Evolutionary conservation across 2,888 invertebrate species (phyloP), one percentile per base, ranked within the genome.

Genomic region (Cryptus armator): DNA sequence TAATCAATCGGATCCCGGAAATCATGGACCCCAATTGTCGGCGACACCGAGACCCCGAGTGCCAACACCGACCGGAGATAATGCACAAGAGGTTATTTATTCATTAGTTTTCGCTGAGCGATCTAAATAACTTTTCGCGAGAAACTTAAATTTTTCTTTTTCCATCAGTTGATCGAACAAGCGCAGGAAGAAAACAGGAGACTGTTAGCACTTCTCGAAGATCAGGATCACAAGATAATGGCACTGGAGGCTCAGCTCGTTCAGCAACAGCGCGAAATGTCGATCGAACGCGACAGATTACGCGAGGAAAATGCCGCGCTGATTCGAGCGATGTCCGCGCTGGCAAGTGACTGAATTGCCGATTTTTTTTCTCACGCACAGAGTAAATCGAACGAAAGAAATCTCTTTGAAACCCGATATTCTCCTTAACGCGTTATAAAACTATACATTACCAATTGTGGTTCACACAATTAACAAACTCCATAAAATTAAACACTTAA

Each of bases 101-200:
- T 5, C 2, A 3, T 1, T 6, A 43, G 37, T 24, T 24, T 53
- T 53, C 0, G 37, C 37, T 1, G 37, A 37, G 37, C 37, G 37
- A 24, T 29, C 5, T 53, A 24, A 81, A 43, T 19, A n/a, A 9
- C 16, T 53, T 16, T 19, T 10, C 19, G 10, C n/a, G 4, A 3
- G 59, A 37, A 72, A 51, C 71, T 67, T 3, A 4, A 53, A 10
- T 53, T 3, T 77, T 53, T 59, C 37, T 43, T 4, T 74, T 53
- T 56, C 3, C 19, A 16, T 62, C 5, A 94, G 94, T 68, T 94
- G 62, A 90, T 94, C 56, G 94, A 94, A 85, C 91, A 93, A 72
- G 93, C 94, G 5, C 91, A 93, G 78, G 93, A 94, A 82, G 94
- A 94, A 81, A 94, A 94, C 81, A 89, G 92, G 24, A 92, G 93